Evolutionary conservation across 2,888 invertebrate species (phyloP).

Genomic region (Philopedon plagiatum): DNA sequence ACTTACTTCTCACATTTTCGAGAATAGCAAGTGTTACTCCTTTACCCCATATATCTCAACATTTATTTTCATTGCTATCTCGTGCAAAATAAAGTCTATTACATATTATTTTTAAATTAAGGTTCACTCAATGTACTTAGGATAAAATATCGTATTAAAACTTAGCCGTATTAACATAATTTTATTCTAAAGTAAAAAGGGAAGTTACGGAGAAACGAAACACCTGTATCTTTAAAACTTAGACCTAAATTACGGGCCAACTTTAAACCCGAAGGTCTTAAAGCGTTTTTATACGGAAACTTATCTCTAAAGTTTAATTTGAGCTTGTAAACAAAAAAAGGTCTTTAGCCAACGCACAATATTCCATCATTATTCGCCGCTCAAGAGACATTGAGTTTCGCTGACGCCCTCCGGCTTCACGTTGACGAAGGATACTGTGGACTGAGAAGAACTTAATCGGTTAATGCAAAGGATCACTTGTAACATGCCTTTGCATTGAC

Average conservation of each 20-base stretch:
- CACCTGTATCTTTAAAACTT: not conserved
- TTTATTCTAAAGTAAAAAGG: too few species aligned
- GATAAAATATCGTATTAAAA: too few species aligned
- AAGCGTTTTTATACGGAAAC: constrained; percentile 6
- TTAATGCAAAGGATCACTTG: constrained; percentile 5
- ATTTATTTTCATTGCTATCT: too few species aligned
- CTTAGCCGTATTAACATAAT: too few species aligned
- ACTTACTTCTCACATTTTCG: too few species aligned
- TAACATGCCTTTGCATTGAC: constrained; percentile 10
- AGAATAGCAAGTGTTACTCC: too few species aligned
- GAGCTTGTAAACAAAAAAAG: constrained; percentile 13
- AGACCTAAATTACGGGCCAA: not conserved
- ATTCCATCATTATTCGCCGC: not conserved
- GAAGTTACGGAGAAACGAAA: not conserved
- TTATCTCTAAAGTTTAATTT: constrained; percentile 17
- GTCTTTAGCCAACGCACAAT: constrained; percentile 3
- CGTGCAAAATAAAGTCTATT: too few species aligned
- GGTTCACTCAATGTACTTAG: too few species aligned
- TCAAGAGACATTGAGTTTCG: constrained; percentile 10
- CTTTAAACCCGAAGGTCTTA: not conserved
- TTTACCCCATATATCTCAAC: too few species aligned
- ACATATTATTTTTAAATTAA: too few species aligned
- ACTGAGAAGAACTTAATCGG: constrained; percentile 7
- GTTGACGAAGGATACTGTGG: constrained; percentile 13
- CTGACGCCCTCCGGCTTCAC: not conserved